Percentiles rank a stretch among this genome's conserved stretches.
Evolutionary conservation across 2,113 vertebrate genomes (phyloP).

Genomic region (Strix uralensis): DNA sequence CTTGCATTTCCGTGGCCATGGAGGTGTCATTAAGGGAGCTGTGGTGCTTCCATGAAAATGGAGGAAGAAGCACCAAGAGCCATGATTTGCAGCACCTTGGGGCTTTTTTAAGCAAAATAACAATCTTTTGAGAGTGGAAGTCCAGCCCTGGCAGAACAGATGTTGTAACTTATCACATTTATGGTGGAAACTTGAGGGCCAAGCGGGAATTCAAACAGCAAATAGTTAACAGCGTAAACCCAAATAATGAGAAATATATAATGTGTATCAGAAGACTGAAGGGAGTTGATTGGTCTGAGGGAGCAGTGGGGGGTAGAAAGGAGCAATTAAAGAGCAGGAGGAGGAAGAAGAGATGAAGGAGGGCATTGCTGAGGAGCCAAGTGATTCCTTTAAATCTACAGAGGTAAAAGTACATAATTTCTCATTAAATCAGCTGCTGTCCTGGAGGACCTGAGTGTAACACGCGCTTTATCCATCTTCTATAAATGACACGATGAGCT

Average conservation of each 20-base stretch:
- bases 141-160: slow-evolving; percentile 52
- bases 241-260: slow-evolving; percentile 57
- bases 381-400: not conserved
- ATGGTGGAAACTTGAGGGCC: slow-evolving; percentile 61
- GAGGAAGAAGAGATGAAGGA: slow-evolving; percentile 18
- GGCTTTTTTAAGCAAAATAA: slow-evolving; percentile 15
- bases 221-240: slow-evolving; percentile 54
- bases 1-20: rapidly evolving
- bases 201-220: slow-evolving; percentile 54
- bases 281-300: slow-evolving; percentile 2
- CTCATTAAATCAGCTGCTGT: slow-evolving; percentile 29
- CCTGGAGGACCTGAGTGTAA: not conserved
- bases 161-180: slow-evolving; percentile 66
- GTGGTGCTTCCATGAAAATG: not conserved
- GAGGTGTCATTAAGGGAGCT: not conserved
- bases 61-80: not conserved
- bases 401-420: not conserved
- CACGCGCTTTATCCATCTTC: not conserved
- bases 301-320: not conserved
- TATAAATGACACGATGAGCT: not conserved
- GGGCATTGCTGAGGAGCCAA: not conserved
- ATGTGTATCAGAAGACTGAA: slow-evolving; percentile 19
- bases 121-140: slow-evolving; percentile 18
- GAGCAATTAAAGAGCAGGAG: slow-evolving; percentile 3
- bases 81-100: not conserved